Conservation (phyloP, 2,113 vertebrate genomes). For the Labeo catla region DNA sequence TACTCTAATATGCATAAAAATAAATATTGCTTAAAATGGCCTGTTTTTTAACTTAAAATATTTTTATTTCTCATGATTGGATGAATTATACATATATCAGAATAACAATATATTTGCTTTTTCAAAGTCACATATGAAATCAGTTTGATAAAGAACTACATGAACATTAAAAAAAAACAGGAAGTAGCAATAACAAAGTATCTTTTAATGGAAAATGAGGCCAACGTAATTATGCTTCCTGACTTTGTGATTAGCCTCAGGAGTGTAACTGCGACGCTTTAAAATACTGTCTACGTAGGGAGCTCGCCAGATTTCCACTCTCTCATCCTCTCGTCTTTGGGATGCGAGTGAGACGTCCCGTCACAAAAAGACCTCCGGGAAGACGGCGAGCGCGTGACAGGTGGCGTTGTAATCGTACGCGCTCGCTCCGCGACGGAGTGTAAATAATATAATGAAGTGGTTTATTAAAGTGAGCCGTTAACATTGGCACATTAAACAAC, state of each 20-base stretch:
- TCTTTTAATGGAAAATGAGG: not conserved
- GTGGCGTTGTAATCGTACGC: slow-evolving; percentile 15
- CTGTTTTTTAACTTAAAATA: not conserved
- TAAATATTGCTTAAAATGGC: not conserved
- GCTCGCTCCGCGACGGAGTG: not conserved
- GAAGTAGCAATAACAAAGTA: not conserved
- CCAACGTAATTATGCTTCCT: not conserved
- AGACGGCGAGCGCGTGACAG: slow-evolving; percentile 17
- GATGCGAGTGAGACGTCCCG: not conserved
- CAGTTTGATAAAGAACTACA: not conserved
- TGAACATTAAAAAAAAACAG: not conserved
- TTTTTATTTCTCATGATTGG: not conserved
- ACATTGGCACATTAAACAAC: not conserved
- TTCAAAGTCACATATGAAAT: not conserved
- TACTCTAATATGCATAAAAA: not conserved
- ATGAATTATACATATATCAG: not conserved
- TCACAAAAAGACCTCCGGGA: slow-evolving; percentile 37
- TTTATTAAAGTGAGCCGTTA: not conserved
- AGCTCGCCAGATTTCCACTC: not conserved
- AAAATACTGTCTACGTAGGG: not conserved
- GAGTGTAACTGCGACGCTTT: not conserved
- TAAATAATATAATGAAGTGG: slow-evolving; percentile 24
- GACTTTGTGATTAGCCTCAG: not conserved
- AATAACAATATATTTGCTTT: not conserved
- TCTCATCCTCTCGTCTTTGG: not conserved